phyloP scores from a whole-genome alignment of 2,797 vertebrate genomes.

The Vespertilio murinus region DNA sequence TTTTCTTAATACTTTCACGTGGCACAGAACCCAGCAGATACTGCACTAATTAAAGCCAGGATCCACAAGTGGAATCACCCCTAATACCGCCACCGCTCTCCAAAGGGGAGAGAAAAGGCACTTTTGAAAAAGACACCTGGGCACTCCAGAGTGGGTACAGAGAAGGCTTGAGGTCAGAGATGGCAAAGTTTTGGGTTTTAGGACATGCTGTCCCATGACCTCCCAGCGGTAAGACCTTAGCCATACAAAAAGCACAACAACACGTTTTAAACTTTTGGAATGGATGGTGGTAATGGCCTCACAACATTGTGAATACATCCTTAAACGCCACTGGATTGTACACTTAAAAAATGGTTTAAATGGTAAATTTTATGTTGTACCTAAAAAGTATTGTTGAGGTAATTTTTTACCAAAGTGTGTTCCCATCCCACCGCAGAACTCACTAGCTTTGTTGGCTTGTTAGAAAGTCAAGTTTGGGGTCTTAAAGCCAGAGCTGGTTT shows the following conservation, averaged over 20 bases:
- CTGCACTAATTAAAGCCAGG: neutral
- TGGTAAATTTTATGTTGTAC: neutral
- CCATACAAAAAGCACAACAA: neutral
- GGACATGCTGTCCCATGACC: neutral
- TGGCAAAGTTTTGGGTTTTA: neutral
- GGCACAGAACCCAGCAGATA: neutral
- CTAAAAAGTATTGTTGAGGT: neutral
- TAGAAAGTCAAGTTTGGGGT: neutral
- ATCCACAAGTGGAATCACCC: neutral
- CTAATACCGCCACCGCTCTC: neutral
- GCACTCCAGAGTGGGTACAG: neutral
- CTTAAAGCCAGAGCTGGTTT: neutral
- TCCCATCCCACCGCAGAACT: neutral
- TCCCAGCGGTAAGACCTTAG: neutral
- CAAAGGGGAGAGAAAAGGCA: neutral
- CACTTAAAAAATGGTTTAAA: neutral
- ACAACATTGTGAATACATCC: neutral
- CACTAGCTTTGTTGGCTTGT: neutral
- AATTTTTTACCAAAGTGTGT: neutral
- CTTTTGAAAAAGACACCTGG: neutral
- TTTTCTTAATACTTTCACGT: neutral
- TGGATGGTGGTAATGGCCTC: neutral
- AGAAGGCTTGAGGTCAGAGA: neutral
- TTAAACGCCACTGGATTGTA: neutral
- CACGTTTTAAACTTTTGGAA: neutral